Conservation (phyloP, 1,140 invertebrate genomes). For the Lysiphlebus fabarum region DNA sequence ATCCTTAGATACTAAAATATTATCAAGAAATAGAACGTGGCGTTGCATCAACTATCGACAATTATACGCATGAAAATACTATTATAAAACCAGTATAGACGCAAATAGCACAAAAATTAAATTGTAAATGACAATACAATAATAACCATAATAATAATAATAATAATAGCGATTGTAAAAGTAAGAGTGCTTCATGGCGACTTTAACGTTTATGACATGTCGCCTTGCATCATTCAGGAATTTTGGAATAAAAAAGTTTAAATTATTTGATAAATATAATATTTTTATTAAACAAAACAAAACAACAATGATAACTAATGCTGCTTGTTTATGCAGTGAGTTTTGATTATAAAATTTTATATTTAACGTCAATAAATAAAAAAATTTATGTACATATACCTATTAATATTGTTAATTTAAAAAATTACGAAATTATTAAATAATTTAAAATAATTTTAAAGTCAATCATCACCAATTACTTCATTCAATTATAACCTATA, state of each 20-base stretch:
- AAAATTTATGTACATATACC: too few relatives aligned
- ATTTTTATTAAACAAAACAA: background rate
- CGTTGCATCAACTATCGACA: background rate
- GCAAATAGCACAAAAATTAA: too few relatives aligned
- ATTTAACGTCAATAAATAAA: background rate
- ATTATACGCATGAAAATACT: too few relatives aligned
- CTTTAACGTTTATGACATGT: conserved; percentile 34
- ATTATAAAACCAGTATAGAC: too few relatives aligned
- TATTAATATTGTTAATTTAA: background rate
- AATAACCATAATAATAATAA: too few relatives aligned
- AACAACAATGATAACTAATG: conserved; percentile 18
- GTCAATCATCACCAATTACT: too few relatives aligned
- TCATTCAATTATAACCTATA: conserved; percentile 9
- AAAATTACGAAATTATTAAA: background rate
- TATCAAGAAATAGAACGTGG: background rate
- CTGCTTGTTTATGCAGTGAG: conserved; percentile 46
- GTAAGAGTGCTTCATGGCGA: conserved; percentile 39
- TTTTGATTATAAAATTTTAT: conserved; percentile 22
- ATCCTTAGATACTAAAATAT: too few relatives aligned
- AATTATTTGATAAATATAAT: conserved; percentile 22
- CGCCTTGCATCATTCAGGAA: conserved; percentile 35
- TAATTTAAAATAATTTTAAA: background rate
- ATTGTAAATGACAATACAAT: background rate
- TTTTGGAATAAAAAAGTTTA: conserved; percentile 28
- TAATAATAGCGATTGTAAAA: conserved; percentile 11